A percentile compares a stretch with the other conserved stretches of the same genome.
phyloP scores from a whole-genome alignment of 2,113 vertebrate species.

The Urocynchramus pylzowi region DNA sequence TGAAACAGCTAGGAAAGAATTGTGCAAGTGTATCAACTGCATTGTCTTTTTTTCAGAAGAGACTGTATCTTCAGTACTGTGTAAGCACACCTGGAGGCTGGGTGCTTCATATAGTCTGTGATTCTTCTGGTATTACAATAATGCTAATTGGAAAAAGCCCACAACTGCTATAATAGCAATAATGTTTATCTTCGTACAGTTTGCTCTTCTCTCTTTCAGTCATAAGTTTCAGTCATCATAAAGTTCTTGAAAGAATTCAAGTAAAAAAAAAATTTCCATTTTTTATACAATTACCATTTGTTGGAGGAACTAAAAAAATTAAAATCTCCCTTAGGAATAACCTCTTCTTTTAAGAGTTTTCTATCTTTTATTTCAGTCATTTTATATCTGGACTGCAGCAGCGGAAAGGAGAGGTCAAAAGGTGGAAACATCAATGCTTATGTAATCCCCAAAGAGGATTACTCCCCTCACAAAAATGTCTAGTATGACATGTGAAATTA shows the following conservation, averaged over 20 bases:
- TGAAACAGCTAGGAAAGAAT: neutral
- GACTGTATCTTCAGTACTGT: neutral
- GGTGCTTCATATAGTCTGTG: neutral
- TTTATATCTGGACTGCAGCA: neutral
- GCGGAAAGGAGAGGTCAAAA: conserved; percentile 49
- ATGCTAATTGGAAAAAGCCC: neutral
- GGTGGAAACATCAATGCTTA: conserved; percentile 43
- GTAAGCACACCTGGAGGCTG: neutral
- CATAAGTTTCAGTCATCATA: neutral
- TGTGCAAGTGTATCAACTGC: neutral
- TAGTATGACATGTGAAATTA: conserved; percentile 48
- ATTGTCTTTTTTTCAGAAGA: neutral
- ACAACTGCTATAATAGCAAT: neutral
- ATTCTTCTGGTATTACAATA: neutral
- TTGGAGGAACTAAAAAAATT: neutral
- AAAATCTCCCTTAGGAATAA: neutral
- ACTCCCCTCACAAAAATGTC: conserved; percentile 6
- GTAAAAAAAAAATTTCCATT: neutral
- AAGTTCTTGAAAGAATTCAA: neutral
- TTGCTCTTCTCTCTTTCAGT: neutral
- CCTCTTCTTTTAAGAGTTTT: neutral
- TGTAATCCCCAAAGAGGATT: conserved; percentile 46
- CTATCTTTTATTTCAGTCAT: neutral
- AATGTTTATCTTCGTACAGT: neutral
- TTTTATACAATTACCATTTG: neutral